Evolutionary conservation across 2,797 vertebrate species (phyloP).

Genomic region (Urocyon cinereoargenteus): DNA sequence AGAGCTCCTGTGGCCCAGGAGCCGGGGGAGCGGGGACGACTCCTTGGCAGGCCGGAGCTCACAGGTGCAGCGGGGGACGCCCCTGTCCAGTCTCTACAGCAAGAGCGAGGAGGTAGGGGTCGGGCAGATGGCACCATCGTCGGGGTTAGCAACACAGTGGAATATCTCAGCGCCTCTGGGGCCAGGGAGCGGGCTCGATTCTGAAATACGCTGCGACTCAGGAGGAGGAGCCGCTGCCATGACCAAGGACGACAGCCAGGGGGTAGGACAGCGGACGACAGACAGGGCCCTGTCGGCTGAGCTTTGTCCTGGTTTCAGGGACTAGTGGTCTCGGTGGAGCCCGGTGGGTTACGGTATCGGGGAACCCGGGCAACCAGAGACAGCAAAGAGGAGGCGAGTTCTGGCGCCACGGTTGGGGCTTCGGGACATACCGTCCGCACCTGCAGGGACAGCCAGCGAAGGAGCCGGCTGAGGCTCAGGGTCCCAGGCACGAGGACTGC

Average conservation of each 20-base stretch:
- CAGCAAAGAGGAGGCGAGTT: neutral
- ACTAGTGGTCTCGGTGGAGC: neutral
- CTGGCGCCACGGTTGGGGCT: neutral
- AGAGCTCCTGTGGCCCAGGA: constrained; percentile 76
- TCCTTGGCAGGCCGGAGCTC: constrained; percentile 57
- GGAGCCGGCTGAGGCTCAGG: neutral
- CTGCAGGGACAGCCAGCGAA: neutral
- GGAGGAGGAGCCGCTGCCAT: neutral
- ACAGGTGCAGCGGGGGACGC: constrained; percentile 17
- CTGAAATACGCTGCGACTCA: neutral
- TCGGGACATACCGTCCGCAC: neutral
- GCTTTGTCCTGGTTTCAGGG: neutral
- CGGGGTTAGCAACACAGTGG: constrained; percentile 22
- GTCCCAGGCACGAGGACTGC: neutral
- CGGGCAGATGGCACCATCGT: neutral
- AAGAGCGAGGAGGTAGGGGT: neutral
- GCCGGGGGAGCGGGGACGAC: neutral
- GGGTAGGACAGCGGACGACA: neutral
- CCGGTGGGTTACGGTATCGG: neutral
- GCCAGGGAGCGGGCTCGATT: neutral
- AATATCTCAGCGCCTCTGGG: constrained; percentile 50
- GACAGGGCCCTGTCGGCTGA: neutral
- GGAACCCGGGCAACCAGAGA: neutral
- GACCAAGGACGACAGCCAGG: neutral
- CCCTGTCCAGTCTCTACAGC: neutral